A percentile compares a stretch with the other conserved stretches of the same genome.
phyloP scores from a whole-genome alignment of 2,888 invertebrate species.

The Deroplatys truncata region DNA sequence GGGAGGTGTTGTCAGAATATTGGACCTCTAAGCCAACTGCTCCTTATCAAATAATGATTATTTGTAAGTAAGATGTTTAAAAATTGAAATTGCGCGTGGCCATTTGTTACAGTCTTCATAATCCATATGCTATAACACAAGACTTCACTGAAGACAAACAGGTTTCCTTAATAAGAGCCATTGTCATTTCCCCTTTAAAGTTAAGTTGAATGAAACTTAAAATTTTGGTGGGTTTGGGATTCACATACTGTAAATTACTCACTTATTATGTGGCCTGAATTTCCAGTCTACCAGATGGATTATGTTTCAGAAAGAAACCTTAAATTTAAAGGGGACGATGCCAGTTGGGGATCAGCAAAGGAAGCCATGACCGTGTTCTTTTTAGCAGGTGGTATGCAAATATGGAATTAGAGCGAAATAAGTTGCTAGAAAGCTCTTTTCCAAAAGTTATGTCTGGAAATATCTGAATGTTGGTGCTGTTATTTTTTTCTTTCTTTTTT shows the following conservation, averaged over 20 bases:
- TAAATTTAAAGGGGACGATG: constrained; percentile 24
- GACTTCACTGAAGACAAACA: constrained; percentile 8
- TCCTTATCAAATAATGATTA: constrained; percentile 6
- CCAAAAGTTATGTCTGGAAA: not conserved
- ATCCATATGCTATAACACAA: constrained; percentile 17
- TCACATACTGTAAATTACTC: not conserved
- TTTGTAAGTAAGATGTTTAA: constrained; percentile 13
- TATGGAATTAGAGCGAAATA: not conserved
- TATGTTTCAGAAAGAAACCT: not conserved
- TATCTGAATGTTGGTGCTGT: constrained; percentile 23
- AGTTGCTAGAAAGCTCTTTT: constrained; percentile 1
- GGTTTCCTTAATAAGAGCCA: constrained; percentile 9
- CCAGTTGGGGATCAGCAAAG: not conserved
- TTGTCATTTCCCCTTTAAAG: constrained; percentile 19
- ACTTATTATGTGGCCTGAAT: not conserved
- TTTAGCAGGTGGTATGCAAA: not conserved
- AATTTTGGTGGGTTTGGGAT: not conserved
- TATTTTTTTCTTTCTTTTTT: not conserved
- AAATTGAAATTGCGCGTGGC: constrained; percentile 17
- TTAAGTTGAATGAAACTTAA: not conserved
- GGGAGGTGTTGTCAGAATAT: not conserved
- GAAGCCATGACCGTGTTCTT: not conserved
- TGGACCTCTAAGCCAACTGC: not conserved
- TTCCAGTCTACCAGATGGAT: not conserved
- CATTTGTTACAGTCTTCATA: constrained; percentile 12